Evolutionary conservation across 2,113 vertebrate genomes (phyloP).

Genomic region (Romanogobio albipinnatus): DNA sequence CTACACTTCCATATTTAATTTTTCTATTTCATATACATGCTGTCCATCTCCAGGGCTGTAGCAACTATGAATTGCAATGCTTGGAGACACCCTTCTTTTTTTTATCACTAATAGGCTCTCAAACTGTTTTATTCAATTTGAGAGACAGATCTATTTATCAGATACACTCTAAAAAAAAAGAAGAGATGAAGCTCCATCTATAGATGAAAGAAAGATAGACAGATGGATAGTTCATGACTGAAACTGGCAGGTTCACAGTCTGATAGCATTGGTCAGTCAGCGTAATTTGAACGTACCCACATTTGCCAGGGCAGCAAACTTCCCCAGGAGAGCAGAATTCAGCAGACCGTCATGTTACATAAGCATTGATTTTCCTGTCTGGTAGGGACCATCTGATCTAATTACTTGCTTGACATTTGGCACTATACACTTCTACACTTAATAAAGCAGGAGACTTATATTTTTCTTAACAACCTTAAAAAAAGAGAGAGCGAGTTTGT

Average conservation of each 20-base stretch:
- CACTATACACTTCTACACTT: background rate
- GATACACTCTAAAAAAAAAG: too few relatives aligned
- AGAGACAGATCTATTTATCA: background rate
- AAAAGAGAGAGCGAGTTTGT: background rate
- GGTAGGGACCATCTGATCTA: conserved; percentile 35
- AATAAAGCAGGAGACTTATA: background rate
- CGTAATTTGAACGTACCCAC: conserved; percentile 4
- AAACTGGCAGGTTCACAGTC: background rate
- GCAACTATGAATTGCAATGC: background rate
- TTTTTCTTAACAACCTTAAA: background rate
- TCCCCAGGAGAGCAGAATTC: conserved; percentile 28
- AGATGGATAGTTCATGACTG: background rate
- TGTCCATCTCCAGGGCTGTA: background rate
- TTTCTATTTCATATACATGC: background rate
- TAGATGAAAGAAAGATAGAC: too few relatives aligned
- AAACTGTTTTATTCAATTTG: background rate
- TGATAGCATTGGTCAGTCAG: conserved; percentile 18
- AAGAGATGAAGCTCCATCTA: too few relatives aligned
- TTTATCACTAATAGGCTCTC: background rate
- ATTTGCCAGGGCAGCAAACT: conserved; percentile 16
- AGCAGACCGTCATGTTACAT: conserved; percentile 47
- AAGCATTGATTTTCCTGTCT: conserved; percentile 54
- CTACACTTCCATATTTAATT: background rate
- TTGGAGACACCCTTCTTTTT: background rate
- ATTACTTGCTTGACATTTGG: conserved; percentile 5